Percentiles rank a stretch among this genome's conserved stretches.
Evolutionary conservation across 2,888 invertebrate species (phyloP).

Genomic region (Linyphia triangularis): DNA sequence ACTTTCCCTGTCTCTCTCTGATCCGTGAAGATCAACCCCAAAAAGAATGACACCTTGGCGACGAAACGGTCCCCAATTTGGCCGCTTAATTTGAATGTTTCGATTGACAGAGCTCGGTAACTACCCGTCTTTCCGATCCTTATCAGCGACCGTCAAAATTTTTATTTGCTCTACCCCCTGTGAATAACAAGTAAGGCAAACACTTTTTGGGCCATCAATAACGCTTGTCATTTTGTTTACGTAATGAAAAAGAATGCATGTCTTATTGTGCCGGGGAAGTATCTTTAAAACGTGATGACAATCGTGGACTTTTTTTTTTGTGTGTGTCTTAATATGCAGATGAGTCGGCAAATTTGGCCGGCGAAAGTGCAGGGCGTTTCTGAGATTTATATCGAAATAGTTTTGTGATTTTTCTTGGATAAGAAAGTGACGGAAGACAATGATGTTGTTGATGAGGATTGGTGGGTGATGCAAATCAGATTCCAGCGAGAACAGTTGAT

Average conservation of each 20-base stretch:
- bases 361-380: no score
- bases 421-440: no score
- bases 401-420: no score
- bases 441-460: no score
- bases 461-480: no score
- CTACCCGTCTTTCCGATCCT: slow-evolving; percentile 17
- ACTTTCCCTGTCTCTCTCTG: background rate
- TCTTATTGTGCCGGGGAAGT: background rate
- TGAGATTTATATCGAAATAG: no score
- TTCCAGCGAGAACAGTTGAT: no score
- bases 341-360: no score
- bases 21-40: background rate
- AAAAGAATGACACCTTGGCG: slow-evolving; percentile 17
- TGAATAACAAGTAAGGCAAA: slow-evolving; percentile 38
- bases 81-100: slow-evolving; percentile 64
- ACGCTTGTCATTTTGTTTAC: slow-evolving; percentile 63
- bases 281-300: no score
- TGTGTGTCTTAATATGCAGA: no score
- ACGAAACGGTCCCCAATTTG: slow-evolving; percentile 26
- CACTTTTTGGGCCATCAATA: slow-evolving; percentile 20
- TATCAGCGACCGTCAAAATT: slow-evolving; percentile 19
- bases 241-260: slow-evolving; percentile 24
- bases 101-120: slow-evolving; percentile 51
- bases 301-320: no score
- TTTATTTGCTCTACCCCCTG: background rate